Base-by-base conservation (phyloP, 2,797 vertebrate species). In the Melopsittacus undulatus region DNA sequence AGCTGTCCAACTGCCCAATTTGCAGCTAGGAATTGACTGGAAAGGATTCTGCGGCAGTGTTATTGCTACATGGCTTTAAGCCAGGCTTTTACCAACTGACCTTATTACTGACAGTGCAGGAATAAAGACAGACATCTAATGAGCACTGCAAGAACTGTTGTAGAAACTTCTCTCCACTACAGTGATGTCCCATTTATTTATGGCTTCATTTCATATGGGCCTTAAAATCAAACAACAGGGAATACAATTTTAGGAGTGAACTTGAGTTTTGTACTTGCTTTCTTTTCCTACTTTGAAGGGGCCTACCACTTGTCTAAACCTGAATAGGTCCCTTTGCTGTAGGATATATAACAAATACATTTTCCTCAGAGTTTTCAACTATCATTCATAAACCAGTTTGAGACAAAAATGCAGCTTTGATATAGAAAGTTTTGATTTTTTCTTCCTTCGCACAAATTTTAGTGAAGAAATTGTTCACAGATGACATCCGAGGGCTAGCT, bases 11-110 rank as follows among this genome's bases (percentile, higher is more conserved):
- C n/a, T 29, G 77, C 84, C 89, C 38, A 34, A 46, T 45, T 15
- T 77, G 75, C 83, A 86, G 82, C 75, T 69, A 19, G 5, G 52
- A 57, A 42, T 10, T 9, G 59, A 63, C 61, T 32, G 45, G 52
- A 67, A 80, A 88, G 57, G 86, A 63, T 63, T 84, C 83, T 81
- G 79, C 4, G 0, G 73, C 76, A 77, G 68, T 12, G 23, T 70
- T 85, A 29, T 8, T 49, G 76, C 80, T 49, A 19, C 13, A 2
- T 56, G 85, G 93, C 90, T 61, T 74, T 27, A 56, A 91, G 94
- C 86, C 94, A 95, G 77, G 43, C 57, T 90, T 90, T 81, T 32
- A 92, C 92, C 80, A 72, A 54, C 70, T 40, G 54, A 82, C 74
- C 63, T 93, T 90, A 51, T 52, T 87, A 38, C 70, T 89, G 89